Evolutionary conservation across 2,888 invertebrate genomes (phyloP).

Genomic region (Operophtera brumata): DNA sequence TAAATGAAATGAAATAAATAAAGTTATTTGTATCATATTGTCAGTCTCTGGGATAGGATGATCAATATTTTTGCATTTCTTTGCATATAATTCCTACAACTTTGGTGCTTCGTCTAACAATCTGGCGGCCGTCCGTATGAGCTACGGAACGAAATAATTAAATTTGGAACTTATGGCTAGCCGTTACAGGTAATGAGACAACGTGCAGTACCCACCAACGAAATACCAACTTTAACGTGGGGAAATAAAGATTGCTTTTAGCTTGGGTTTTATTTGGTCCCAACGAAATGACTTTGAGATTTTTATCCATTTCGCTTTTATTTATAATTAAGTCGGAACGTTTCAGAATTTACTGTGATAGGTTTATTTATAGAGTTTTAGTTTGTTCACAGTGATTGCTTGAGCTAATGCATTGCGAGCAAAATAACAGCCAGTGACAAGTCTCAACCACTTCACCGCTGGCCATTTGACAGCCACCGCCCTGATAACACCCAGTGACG

Average conservation of each 20-base stretch:
- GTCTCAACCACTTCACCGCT: no score
- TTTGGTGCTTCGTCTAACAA: no score
- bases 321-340: conserved; percentile 36
- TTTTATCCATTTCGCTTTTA: conserved; percentile 31
- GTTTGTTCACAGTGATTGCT: background rate
- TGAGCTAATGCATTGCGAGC: no score
- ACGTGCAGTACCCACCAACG: conserved; percentile 25
- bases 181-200: conserved; percentile 56
- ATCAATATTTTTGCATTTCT: no score
- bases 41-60: no score
- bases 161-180: conserved; percentile 52
- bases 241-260: conserved; percentile 30
- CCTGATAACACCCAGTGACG: no score
- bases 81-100: background rate
- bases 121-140: conserved; percentile 38
- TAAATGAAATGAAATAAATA: no score
- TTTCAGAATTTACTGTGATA: conserved; percentile 21
- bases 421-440: no score
- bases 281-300: conserved; percentile 26
- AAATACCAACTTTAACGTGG: conserved; percentile 33
- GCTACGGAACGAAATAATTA: conserved; percentile 51
- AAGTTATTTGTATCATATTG: no score
- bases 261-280: conserved; percentile 13
- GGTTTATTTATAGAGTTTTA: conserved; percentile 7
- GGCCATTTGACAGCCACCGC: no score